phyloP scores from a whole-genome alignment of 2,888 invertebrate species.

The Watsonalla binaria region DNA sequence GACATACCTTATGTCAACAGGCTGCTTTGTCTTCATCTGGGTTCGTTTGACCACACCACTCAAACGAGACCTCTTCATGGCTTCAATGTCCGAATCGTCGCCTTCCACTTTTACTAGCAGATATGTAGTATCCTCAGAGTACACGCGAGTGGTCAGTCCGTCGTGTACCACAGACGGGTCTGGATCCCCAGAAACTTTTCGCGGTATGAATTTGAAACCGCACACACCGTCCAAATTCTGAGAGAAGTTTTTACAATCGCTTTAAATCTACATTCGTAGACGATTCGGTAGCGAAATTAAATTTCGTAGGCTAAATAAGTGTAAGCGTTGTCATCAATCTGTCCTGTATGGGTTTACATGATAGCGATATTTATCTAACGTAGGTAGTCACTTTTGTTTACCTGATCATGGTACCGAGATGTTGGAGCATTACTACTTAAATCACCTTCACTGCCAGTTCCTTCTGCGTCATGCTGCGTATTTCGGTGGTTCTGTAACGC shows the following conservation, averaged over 20 bases:
- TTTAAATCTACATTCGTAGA: not conserved
- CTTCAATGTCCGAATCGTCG: slow-evolving; percentile 30
- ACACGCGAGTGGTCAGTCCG: slow-evolving; percentile 45
- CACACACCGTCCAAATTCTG: slow-evolving; percentile 44
- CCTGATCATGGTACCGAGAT: slow-evolving; percentile 27
- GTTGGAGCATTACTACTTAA: slow-evolving; percentile 11
- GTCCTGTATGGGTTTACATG: too few species aligned
- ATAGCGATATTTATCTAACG: slow-evolving; percentile 1
- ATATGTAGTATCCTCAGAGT: slow-evolving; percentile 52
- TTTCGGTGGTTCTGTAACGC: slow-evolving; percentile 65
- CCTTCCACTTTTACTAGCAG: slow-evolving; percentile 57
- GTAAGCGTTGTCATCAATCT: too few species aligned
- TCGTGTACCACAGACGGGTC: slow-evolving; percentile 28
- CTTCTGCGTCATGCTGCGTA: slow-evolving; percentile 51
- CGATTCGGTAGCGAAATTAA: too few species aligned
- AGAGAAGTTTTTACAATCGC: slow-evolving; percentile 3
- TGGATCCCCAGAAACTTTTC: slow-evolving; percentile 22
- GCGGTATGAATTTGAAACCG: slow-evolving; percentile 55
- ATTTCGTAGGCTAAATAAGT: too few species aligned
- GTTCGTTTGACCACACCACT: slow-evolving; percentile 38
- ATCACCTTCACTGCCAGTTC: slow-evolving; percentile 36
- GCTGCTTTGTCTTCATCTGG: slow-evolving; percentile 44
- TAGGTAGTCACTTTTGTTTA: slow-evolving; percentile 7
- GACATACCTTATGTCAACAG: slow-evolving; percentile 56
- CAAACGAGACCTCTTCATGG: slow-evolving; percentile 33